Percentiles rank a stretch among this genome's conserved stretches.
Conservation (phyloP, 2,888 invertebrate genomes). For the Melanotus villosus region DNA sequence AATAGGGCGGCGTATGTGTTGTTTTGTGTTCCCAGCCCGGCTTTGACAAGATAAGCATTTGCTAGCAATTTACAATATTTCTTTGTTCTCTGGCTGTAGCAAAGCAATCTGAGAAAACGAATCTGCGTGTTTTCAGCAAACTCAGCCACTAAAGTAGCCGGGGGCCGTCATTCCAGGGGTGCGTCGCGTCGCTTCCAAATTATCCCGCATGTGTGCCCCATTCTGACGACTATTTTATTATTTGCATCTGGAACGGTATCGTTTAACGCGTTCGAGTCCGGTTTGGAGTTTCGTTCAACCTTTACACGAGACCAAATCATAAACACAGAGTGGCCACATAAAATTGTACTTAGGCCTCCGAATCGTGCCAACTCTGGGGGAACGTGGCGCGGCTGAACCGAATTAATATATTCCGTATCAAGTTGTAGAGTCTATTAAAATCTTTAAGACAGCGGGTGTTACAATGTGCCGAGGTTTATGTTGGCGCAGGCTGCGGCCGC, state of each 20-base stretch:
- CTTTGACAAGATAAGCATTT: conserved; percentile 62
- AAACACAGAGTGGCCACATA: conserved; percentile 26
- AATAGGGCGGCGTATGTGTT: conserved; percentile 59
- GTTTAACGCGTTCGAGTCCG: conserved; percentile 33
- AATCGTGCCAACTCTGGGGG: conserved; percentile 13
- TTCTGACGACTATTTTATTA: conserved; percentile 52
- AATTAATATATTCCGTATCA: conserved; percentile 39
- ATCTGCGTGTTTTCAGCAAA: conserved; percentile 50
- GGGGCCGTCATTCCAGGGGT: conserved; percentile 47
- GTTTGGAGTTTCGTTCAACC: conserved; percentile 10
- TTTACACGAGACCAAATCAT: not conserved
- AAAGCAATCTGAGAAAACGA: conserved; percentile 49
- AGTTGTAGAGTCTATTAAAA: conserved; percentile 52
- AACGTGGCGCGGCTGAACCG: conserved; percentile 22
- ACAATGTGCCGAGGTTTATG: conserved; percentile 54
- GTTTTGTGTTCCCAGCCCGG: conserved; percentile 58
- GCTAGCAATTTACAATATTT: conserved; percentile 59
- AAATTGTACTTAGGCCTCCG: conserved; percentile 20
- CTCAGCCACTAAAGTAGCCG: conserved; percentile 48
- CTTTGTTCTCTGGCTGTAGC: conserved; percentile 50
- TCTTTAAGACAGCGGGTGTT: conserved; percentile 54
- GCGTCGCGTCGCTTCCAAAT: conserved; percentile 47
- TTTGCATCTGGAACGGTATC: conserved; percentile 52
- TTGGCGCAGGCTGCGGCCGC: conserved; percentile 55
- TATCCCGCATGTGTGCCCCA: conserved; percentile 42